Percentiles rank a stretch among this genome's conserved stretches.
phyloP scores from a whole-genome alignment of 1,140 invertebrate species.

The Aphaenogaster floridana region DNA sequence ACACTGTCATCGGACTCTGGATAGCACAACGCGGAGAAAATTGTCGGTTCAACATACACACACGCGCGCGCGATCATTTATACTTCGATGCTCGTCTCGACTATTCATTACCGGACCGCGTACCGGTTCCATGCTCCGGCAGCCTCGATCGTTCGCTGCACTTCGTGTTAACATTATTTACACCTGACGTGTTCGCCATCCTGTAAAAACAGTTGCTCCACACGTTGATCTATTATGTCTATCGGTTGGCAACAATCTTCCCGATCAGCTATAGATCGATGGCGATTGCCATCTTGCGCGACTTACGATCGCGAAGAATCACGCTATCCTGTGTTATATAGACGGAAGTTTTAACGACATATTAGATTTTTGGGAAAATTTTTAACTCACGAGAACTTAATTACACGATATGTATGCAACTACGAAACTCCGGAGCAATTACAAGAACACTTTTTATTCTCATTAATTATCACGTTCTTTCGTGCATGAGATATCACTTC shows the following conservation, averaged over 20 bases:
- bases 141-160: background rate
- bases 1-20: slow-evolving; percentile 63
- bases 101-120: slow-evolving; percentile 65
- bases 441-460: slow-evolving; percentile 15
- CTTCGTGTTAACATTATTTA: slow-evolving; percentile 68
- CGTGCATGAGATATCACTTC: background rate
- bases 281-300: background rate
- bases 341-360: background rate
- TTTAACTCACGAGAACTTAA: background rate
- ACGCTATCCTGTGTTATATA: background rate
- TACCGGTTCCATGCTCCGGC: slow-evolving; percentile 61
- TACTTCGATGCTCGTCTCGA: slow-evolving; percentile 52
- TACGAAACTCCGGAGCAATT: background rate
- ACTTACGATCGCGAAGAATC: background rate
- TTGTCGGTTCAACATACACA: slow-evolving; percentile 40
- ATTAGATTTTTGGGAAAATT: background rate
- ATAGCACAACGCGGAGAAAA: slow-evolving; percentile 62
- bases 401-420: background rate
- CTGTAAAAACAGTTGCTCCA: slow-evolving; percentile 56
- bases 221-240: slow-evolving; percentile 57
- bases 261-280: slow-evolving; percentile 58
- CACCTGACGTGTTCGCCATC: slow-evolving; percentile 54
- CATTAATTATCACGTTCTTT: background rate
- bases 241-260: slow-evolving; percentile 45
- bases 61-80: slow-evolving; percentile 49